Evolutionary conservation across 1,140 invertebrate genomes (phyloP), one percentile per base, ranked within the genome.

Genomic region (Drosophila dunni): DNA sequence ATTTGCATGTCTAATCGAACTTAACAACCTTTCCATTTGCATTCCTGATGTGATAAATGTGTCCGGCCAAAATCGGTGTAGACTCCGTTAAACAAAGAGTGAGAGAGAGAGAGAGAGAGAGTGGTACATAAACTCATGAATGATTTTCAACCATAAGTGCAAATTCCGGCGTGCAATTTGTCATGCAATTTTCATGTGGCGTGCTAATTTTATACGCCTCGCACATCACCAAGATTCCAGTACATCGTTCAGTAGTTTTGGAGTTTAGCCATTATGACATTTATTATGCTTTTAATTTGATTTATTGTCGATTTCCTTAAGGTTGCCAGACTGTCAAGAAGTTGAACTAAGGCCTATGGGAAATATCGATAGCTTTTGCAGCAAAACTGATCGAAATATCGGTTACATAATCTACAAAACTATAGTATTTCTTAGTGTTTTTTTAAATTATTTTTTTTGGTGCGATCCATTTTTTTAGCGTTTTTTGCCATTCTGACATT

Each of bases 1-100:
- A 56, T 54, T 88, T 80, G 83, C 83, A 89, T 88, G 83, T 88
- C 83, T 66, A 78, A 88, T 86, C 83, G 83, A 88, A 79, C 86
- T 86, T 86, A 86, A 88, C 83, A 86, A 73, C 56, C 29, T 81
- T 60, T 60, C 68, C 45, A 63, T 53, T 69, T 42, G 69, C 69
- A 85, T 82, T 66, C 56, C 70, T 70, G 66, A 71, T 54, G 71
- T 63, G 67, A 68, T 71, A 75, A 75, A 75, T 71, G 63, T 76
- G 51, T 42, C 34, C 36, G 36, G 53, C 45, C 45, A 34, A n/a
- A 45, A 54, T 17, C 13, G 24, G 3, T 29, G 24, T 3, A 29
- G 24, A 29, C 24, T 29, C 24, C 24, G 24, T 29, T 29, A 29
- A 29, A 29, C 24, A 1, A 29, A 29, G 24, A 15, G 9, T 17